Base-by-base conservation (phyloP, 2,888 invertebrate species). In the Drosophila multiciliata region DNA sequence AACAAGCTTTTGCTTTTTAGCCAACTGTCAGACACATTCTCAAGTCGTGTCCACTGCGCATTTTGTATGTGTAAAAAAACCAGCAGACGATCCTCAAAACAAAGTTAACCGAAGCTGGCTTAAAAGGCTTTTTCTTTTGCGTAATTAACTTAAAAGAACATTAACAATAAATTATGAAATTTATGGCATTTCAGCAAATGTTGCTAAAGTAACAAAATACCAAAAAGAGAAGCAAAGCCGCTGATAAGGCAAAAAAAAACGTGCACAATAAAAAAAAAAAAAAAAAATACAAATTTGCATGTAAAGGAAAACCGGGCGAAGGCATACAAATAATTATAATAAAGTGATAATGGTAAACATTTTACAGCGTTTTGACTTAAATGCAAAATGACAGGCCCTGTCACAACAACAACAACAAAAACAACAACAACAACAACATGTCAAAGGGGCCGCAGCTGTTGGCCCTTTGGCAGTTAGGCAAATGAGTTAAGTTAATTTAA, bases 91-190 rank as follows among this genome's bases (percentile, higher is more conserved):
- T 66, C 38, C 38, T 50, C 45, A 54, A 63, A 15, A 45, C 45
- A 62, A 57, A 64, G 50, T 65, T 58, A 17, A 49, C 20, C 60
- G 17, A 33, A 59, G 52, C 70, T 73, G 77, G 53, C 69, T 78
- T 77, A 68, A 80, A 65, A 72, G 73, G 59, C 61, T 66, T 83
- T 63, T 61, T 32, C 54, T 65, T 79, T 87, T 83, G 79, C 77
- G 79, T 72, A 89, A 89, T 89, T 85, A 82, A 73, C 82, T 89
- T 62, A 62, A 77, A 80, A 74, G 74, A 89, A 76, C 78, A 84
- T 82, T 75, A 77, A 85, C 76, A 83, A 81, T 88, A 87, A 88
- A 85, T 88, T 88, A 75, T 63, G 60, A 65, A 85, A 75, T 79
- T 86, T 88, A 89, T 85, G 88, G 60, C 81, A 74, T 72, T 79